phyloP scores from a whole-genome alignment of 1,140 invertebrate genomes.

The Lordiphosa mommai region DNA sequence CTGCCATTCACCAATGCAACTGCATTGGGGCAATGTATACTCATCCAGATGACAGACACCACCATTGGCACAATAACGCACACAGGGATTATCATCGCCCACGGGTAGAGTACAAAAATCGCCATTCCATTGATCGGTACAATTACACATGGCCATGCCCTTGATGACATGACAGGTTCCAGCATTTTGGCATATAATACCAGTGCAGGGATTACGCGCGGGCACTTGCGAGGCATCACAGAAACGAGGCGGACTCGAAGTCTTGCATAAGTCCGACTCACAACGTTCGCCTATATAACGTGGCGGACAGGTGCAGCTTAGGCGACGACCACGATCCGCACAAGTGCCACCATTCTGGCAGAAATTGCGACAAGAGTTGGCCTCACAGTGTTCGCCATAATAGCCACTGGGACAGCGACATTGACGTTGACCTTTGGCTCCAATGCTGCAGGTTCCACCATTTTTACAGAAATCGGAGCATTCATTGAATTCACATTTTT shows the following conservation, averaged over 20 bases:
- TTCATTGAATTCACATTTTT: constrained; percentile 75
- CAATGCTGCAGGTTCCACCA: constrained; percentile 81
- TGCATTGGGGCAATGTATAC: constrained; percentile 80
- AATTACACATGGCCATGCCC: constrained; percentile 81
- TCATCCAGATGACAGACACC: constrained; percentile 81
- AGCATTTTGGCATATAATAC: constrained; percentile 68
- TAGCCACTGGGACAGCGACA: constrained; percentile 81
- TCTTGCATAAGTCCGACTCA: constrained; percentile 73
- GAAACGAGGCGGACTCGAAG: constrained; percentile 60
- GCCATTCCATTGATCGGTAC: constrained; percentile 85
- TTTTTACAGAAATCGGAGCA: constrained; percentile 81
- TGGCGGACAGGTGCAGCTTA: constrained; percentile 57
- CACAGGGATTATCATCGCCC: constrained; percentile 83
- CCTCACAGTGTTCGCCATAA: constrained; percentile 82
- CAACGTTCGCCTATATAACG: constrained; percentile 69
- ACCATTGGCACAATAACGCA: constrained; percentile 82
- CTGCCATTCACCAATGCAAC: constrained; percentile 82
- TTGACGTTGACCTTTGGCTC: constrained; percentile 73
- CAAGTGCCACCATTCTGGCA: constrained; percentile 82
- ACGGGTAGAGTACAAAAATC: constrained; percentile 84
- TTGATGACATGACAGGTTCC: constrained; percentile 75
- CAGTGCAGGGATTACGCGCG: constrained; percentile 62
- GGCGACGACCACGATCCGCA: constrained; percentile 30
- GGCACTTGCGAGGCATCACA: constrained; percentile 57
- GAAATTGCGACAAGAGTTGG: constrained; percentile 80